phyloP scores from a whole-genome alignment of 2,888 invertebrate species.

The Caenorhabditis sp. region DNA sequence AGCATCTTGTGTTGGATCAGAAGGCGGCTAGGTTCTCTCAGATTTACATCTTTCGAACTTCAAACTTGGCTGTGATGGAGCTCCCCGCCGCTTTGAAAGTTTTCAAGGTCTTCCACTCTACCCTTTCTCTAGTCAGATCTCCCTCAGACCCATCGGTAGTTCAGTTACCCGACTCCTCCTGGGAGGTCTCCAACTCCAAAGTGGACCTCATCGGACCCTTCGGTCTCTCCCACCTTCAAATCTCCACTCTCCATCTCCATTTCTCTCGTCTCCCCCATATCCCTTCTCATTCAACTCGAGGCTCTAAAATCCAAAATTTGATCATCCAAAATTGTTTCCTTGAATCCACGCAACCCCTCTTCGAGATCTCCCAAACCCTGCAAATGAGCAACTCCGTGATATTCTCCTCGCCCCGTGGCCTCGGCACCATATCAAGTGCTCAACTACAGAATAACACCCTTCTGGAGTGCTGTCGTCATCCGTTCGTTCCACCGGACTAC shows the following conservation, averaged over 20 bases:
- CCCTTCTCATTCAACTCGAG: conserved; percentile 15
- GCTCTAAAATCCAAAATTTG: conserved; percentile 29
- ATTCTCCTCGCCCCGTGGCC: conserved; percentile 48
- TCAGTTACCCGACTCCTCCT: no score
- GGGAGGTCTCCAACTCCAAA: conserved; percentile 51
- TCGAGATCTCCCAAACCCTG: conserved; percentile 44
- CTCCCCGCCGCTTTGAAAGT: conserved; percentile 36
- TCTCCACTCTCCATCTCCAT: conserved; percentile 13
- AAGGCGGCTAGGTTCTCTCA: conserved; percentile 23
- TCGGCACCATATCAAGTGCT: conserved; percentile 56
- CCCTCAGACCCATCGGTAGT: no score
- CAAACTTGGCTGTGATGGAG: background rate
- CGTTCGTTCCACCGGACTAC: conserved; percentile 25
- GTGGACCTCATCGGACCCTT: conserved; percentile 13
- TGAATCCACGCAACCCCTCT: conserved; percentile 47
- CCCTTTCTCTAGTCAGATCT: conserved; percentile 20
- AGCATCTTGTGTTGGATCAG: conserved; percentile 23
- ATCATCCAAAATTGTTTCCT: conserved; percentile 41
- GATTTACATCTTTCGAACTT: conserved; percentile 61
- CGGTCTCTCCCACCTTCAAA: conserved; percentile 25
- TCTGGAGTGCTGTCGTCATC: conserved; percentile 56
- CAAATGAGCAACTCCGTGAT: conserved; percentile 56
- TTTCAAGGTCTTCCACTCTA: conserved; percentile 61
- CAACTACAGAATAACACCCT: conserved; percentile 65
- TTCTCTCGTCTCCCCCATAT: conserved; percentile 30